phyloP scores from a whole-genome alignment of 2,888 invertebrate species.

The Aphidius colemani region DNA sequence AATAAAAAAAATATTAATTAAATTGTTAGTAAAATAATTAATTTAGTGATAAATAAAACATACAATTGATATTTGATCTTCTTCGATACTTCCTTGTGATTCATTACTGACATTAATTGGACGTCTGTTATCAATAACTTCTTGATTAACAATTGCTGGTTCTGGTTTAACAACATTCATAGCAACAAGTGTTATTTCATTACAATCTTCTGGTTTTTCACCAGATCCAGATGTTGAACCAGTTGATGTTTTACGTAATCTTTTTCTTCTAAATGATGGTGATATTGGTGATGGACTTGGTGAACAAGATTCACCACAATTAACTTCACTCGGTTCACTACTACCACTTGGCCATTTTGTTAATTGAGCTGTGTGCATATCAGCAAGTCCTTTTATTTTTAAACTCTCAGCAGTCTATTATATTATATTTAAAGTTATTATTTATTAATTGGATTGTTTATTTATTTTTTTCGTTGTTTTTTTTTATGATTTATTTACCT shows the following conservation, averaged over 20 bases:
- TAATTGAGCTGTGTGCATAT: conserved; percentile 79
- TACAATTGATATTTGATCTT: conserved; percentile 57
- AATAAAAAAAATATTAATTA: conserved; percentile 10
- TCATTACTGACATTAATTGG: conserved; percentile 51
- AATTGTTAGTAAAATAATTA: neutral
- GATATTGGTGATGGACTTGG: conserved; percentile 64
- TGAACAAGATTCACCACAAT: conserved; percentile 54
- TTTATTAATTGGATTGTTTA: neutral
- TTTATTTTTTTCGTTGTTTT: conserved; percentile 12
- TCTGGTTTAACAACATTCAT: conserved; percentile 56
- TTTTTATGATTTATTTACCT: conserved; percentile 53
- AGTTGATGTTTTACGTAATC: conserved; percentile 71
- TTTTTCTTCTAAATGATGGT: conserved; percentile 66
- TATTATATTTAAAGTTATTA: conserved; percentile 13
- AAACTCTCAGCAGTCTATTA: conserved; percentile 81
- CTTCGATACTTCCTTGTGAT: conserved; percentile 55
- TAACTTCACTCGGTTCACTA: conserved; percentile 51
- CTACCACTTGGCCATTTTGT: conserved; percentile 71
- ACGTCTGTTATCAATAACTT: conserved; percentile 47
- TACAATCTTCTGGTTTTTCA: conserved; percentile 52
- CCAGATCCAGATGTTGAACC: conserved; percentile 60
- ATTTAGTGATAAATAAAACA: conserved; percentile 28
- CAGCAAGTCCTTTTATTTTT: conserved; percentile 86
- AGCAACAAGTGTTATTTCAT: conserved; percentile 54
- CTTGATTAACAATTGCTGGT: conserved; percentile 49